Evolutionary conservation across 2,113 vertebrate species (phyloP).

Genomic region (Gasterosteus aculeatus): DNA sequence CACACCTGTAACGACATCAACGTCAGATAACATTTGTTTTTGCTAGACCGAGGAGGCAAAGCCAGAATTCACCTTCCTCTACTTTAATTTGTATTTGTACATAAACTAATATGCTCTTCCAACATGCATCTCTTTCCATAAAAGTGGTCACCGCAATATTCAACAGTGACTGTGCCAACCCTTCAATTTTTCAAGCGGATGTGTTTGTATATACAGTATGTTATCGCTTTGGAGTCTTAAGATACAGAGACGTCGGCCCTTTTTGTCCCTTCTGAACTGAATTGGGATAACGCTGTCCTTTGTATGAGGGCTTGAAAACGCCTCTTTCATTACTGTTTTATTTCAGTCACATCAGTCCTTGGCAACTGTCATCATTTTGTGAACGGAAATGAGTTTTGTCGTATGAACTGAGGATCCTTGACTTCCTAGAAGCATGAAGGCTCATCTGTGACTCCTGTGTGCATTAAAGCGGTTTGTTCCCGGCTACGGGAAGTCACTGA

Average conservation of each 20-base stretch:
- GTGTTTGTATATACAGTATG: slow-evolving; percentile 74
- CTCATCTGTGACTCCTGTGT: slow-evolving; percentile 44
- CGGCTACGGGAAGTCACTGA: slow-evolving; percentile 54
- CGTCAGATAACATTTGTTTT: slow-evolving; percentile 65
- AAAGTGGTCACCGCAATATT: slow-evolving; percentile 63
- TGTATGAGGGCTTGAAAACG: slow-evolving; percentile 48
- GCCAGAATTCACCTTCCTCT: slow-evolving; percentile 50
- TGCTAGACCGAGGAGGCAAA: slow-evolving; percentile 53
- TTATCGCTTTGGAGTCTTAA: slow-evolving; percentile 74
- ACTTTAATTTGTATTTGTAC: slow-evolving; percentile 72
- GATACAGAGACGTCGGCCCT: slow-evolving; percentile 45
- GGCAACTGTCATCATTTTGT: slow-evolving; percentile 41
- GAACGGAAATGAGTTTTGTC: slow-evolving; percentile 58
- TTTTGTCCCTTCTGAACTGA: slow-evolving; percentile 41
- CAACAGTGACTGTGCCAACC: slow-evolving; percentile 81
- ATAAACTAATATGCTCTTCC: slow-evolving; percentile 76
- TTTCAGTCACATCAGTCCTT: slow-evolving; percentile 51
- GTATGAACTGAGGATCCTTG: slow-evolving; percentile 81
- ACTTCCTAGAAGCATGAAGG: slow-evolving; percentile 81
- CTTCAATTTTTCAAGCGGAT: slow-evolving; percentile 64
- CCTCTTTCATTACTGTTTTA: slow-evolving; percentile 39
- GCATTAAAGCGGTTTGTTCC: slow-evolving; percentile 43
- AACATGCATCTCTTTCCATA: slow-evolving; percentile 72
- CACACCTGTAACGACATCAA: slow-evolving; percentile 49
- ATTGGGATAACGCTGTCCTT: slow-evolving; percentile 46